Evolutionary conservation across 2,797 vertebrate genomes (phyloP), one percentile per base, ranked within the genome.

Genomic region (Alosa sapidissima): DNA sequence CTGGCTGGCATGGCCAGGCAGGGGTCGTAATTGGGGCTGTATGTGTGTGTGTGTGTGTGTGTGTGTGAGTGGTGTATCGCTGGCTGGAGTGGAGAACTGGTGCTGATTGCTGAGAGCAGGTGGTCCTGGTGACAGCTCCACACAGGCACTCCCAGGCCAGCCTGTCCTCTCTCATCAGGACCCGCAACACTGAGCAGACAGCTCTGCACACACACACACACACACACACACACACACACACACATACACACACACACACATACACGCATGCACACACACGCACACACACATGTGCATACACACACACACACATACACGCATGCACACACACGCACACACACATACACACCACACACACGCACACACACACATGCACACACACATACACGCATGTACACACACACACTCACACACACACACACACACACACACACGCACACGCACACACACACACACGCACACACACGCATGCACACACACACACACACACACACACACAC

Each of bases 1-100:
- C 92, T 95, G 95, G 92, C 95, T 93, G 92, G 93, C 51, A 52
- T 52, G 93, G 93, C 92, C 94, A 93, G 93, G 92, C 86, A 90
- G 93, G 86, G 92, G 92, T 92, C 88, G 94, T 93, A 97, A 97
- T 96, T 97, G 96, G 95, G 96, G 90, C 94, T 91, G 92, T 95
- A 92, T 93, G 94, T 92, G 92, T 95, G 94, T 94, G 89, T 90
- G 94, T 91, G 93, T 95, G 93, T 91, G 90, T 93, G 94, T 93
- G 94, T 94, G 94, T 93, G 92, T 86, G 58, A 21, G 58, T 65
- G 62, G 3, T 52, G 55, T 58, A 58, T 58, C 19, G 55, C 19
- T 58, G 52, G 52, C 52, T 16, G 52, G 55, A 16, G 55, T 58
- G 28, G 55, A 58, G 16, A 5, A 1, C 19, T 58, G 55, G 5